Conservation (phyloP, 2,888 invertebrate genomes). For the Hybos culiciformis region DNA sequence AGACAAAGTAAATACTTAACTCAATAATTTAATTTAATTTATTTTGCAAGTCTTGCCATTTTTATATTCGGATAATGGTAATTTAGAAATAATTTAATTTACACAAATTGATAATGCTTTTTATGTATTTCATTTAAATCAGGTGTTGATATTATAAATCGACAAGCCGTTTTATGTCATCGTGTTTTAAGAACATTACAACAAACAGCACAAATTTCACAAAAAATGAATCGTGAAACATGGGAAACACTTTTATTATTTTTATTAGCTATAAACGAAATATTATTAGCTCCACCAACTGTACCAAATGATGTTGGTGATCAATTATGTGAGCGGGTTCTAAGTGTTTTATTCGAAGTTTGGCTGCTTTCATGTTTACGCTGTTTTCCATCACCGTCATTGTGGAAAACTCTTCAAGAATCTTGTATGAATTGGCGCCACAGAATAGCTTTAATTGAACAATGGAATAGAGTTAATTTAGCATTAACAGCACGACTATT, state of each 20-base stretch:
- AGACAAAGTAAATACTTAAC: constrained; percentile 1
- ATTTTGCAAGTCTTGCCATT: constrained; percentile 77
- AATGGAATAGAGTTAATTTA: constrained; percentile 89
- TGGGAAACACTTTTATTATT: constrained; percentile 85
- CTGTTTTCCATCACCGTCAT: constrained; percentile 87
- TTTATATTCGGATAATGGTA: constrained; percentile 79
- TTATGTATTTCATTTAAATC: constrained; percentile 11
- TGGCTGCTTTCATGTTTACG: constrained; percentile 46
- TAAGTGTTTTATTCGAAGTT: constrained; percentile 86
- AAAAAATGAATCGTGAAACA: constrained; percentile 64
- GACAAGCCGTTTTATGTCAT: constrained; percentile 88
- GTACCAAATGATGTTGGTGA: constrained; percentile 92
- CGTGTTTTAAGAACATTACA: constrained; percentile 76
- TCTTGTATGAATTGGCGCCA: constrained; percentile 91
- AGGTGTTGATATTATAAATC: constrained; percentile 81
- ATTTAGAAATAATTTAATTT: constrained; percentile 23
- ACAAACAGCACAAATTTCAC: constrained; percentile 61
- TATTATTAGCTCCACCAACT: constrained; percentile 80
- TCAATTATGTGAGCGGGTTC: constrained; percentile 83
- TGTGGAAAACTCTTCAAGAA: constrained; percentile 90
- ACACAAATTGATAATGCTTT: background rate
- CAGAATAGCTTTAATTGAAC: constrained; percentile 79
- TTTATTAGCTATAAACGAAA: constrained; percentile 80
- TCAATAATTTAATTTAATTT: constrained; percentile 22
- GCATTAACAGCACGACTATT: constrained; percentile 74